Percentiles rank a stretch among this genome's conserved stretches.
Conservation (phyloP, 1,140 invertebrate genomes). For the Stenopsyche tienmushanensis region DNA sequence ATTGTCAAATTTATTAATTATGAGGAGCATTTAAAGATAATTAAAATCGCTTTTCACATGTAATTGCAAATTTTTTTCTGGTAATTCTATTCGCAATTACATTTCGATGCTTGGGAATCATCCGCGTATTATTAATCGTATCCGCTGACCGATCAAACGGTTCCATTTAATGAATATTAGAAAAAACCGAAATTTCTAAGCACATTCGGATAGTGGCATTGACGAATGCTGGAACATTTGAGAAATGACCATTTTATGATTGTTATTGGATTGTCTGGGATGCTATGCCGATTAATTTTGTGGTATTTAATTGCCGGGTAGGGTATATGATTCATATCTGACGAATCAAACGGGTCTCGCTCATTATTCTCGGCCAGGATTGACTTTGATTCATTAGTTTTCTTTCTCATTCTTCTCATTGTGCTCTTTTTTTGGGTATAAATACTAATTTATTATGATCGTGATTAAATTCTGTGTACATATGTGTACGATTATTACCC, state of each 20-base stretch:
- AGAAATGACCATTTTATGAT: background rate
- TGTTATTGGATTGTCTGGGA: conserved; percentile 10
- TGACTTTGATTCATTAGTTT: conserved; percentile 40
- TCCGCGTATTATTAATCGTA: background rate
- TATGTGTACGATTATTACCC: background rate
- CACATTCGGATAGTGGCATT: conserved; percentile 7
- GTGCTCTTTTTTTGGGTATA: conserved; percentile 15
- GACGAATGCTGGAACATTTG: conserved; percentile 6
- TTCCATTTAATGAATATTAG: background rate
- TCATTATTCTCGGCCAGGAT: conserved; percentile 38
- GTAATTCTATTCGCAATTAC: no score
- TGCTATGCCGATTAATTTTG: conserved; percentile 30
- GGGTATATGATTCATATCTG: conserved; percentile 21
- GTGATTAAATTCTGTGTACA: conserved; percentile 17
- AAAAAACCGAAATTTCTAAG: background rate
- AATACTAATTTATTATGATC: conserved; percentile 25
- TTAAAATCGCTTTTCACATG: no score
- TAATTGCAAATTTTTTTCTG: no score
- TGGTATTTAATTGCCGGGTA: conserved; percentile 37
- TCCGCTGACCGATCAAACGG: background rate
- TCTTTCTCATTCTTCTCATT: conserved; percentile 24
- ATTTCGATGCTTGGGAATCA: background rate
- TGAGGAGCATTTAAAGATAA: no score
- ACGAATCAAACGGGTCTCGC: conserved; percentile 31
- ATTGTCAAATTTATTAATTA: no score